Percentiles rank a stretch among this genome's conserved stretches.
These are phyloP conservation scores for Parazoanthus darwini DNA, from an alignment of 92 coral and sea anemone genomes.

Conservation along the genomic window DNA sequence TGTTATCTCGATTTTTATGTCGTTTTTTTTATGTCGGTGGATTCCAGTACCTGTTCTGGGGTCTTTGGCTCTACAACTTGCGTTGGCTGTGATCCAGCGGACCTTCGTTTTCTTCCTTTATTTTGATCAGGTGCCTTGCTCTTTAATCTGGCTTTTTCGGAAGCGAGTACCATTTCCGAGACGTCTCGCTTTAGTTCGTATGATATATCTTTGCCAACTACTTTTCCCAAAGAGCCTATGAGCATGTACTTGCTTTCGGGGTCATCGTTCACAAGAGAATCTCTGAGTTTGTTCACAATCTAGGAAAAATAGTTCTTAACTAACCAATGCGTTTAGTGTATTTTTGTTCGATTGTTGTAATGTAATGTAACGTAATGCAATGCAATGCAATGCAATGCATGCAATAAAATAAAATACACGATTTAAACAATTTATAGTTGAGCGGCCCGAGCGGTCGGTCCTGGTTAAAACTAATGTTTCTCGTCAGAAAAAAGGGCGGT, in stretches of 20 bases:
- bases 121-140: neutral
- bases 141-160: neutral
- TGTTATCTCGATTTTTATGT: too few species aligned
- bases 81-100: slow-evolving; percentile 1
- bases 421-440: too few species aligned
- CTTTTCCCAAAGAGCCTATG: neutral
- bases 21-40: too few species aligned
- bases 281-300: neutral
- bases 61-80: neutral
- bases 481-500: too few species aligned
- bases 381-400: neutral
- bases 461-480: too few species aligned
- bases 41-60: slow-evolving; percentile 12
- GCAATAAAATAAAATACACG: neutral
- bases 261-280: neutral
- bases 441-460: too few species aligned
- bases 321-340: neutral
- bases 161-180: neutral
- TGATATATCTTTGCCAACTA: neutral
- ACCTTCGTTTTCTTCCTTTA: neutral
- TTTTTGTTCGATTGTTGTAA: neutral
- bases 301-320: neutral
- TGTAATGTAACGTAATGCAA: too few species aligned
- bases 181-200: neutral
- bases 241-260: neutral